Base-by-base conservation (phyloP, 2,797 vertebrate species). In the Cynodonichthys magdalenae region DNA sequence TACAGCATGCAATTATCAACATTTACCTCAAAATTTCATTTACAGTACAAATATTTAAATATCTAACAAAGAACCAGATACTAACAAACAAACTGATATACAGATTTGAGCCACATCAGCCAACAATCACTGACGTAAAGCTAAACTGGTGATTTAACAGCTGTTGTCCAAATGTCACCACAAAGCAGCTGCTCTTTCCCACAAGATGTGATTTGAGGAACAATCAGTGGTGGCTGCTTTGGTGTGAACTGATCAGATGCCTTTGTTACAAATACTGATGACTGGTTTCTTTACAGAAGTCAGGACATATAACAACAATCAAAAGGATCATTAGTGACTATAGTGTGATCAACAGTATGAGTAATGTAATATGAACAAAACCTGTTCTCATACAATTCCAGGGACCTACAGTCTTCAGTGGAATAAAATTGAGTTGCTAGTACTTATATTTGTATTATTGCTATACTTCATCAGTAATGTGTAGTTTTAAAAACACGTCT, bases 271-370 rank as follows among this genome's bases (percentile, higher is more conserved):
- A 34, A 10, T n/a, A 18, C 48, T 29, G 41, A 71, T 46, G 31
- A 34, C 31, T 34, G 31, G 31, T 34, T 34, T 34, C 31, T 34
- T 34, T 34, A 34, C 7, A 34, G 8, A 28, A 63, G 58, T 76
- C 79, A 82, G 53, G 19, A 78, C 63, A 70, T 61, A 34, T 36
- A 44, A 71, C 67, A 15, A 47, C 17, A 48, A 56, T 69, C 52
- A 80, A 49, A 10, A 39, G 20, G 57, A 57, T 42, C 29, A 12
- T 80, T 59, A 81, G 18, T 81, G 76, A 69, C 6, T 49, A 24
- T 24, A 45, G 45, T 62, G 29, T 18, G 24, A 63, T 46, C 15
- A 55, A n/a, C 3, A 8, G 10, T 0, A 4, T 54, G 24, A 75
- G 28, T 36, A 56, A 52, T 1, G 10, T 39, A 19, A 59, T 15